Evolutionary conservation across 2,888 invertebrate species (phyloP), one percentile per base, ranked within the genome.

Genomic region (Drosophila lutescens): DNA sequence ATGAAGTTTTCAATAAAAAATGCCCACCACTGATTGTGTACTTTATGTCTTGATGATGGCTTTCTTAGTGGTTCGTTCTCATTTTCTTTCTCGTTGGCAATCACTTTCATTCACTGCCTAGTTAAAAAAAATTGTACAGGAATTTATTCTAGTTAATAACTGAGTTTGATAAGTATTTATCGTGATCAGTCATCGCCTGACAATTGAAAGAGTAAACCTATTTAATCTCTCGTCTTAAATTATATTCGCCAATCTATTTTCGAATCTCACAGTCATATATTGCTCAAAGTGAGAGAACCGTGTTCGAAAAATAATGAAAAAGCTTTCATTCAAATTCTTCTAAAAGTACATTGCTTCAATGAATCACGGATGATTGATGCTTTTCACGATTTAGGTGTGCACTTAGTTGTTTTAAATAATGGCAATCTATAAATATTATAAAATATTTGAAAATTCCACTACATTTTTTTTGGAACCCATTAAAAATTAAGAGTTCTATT

Each of bases 1-100:
- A 54, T 41, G 30, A 54, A 59, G 32, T 54, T 50, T 59, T 54
- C 30, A 54, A 58, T 58, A 30, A 40, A 58, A 58, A 53, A n/a
- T 51, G 58, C 17, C 30, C 30, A 30, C 38, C 40, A 20, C 51
- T 53, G 58, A 58, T 58, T 58, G 58, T 20, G 17, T 12, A 38
- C 54, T 30, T 20, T 17, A 58, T 32, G 26, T 30, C 30, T 51
- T 58, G 26, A 58, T 40, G 17, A 58, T 40, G 17, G 38, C 26
- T 38, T 50, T 57, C 38, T 15, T 4, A 26, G 23, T 38, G 51
- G n/a, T 13, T 15, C 46, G n/a, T 49, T 44, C 5, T 23, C 1
- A 7, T 13, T 38, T 17, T 23, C 20, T 26, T 26, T 6, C 15
- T 50, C 34, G 38, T 9, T 50, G 50, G 8, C 44, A 44, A n/a